Evolutionary conservation across 2,113 vertebrate species (phyloP).

Genomic region (Propithecus coquereli): DNA sequence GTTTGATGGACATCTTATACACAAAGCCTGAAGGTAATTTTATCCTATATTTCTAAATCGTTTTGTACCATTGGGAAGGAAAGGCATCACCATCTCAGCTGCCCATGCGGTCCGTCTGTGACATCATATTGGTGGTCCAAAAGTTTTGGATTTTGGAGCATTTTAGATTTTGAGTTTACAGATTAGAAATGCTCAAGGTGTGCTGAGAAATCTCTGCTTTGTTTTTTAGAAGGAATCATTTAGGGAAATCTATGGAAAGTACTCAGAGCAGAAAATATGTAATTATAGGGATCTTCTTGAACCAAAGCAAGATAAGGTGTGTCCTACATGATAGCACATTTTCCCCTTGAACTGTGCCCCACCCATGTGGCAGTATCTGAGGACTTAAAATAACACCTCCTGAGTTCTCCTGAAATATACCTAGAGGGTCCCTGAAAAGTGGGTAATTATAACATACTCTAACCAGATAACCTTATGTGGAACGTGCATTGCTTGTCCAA

Average conservation of each 20-base stretch:
- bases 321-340: not conserved
- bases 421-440: too few species aligned
- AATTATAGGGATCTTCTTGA: not conserved
- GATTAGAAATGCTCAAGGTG: not conserved
- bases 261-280: not conserved
- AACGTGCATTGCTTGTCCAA: too few species aligned
- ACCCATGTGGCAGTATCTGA: not conserved
- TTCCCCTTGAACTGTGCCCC: not conserved
- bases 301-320: not conserved
- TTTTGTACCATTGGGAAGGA: not conserved
- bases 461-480: too few species aligned
- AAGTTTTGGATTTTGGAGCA: not conserved
- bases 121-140: not conserved
- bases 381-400: not conserved
- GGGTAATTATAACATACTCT: rapidly evolving
- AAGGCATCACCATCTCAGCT: not conserved
- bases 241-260: not conserved
- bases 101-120: not conserved
- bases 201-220: not conserved
- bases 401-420: too few species aligned
- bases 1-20: not conserved
- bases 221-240: not conserved
- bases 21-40: too few species aligned
- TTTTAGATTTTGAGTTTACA: not conserved
- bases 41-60: not conserved